phyloP scores from a whole-genome alignment of 2,888 invertebrate species.

The Mythimna albipuncta region DNA sequence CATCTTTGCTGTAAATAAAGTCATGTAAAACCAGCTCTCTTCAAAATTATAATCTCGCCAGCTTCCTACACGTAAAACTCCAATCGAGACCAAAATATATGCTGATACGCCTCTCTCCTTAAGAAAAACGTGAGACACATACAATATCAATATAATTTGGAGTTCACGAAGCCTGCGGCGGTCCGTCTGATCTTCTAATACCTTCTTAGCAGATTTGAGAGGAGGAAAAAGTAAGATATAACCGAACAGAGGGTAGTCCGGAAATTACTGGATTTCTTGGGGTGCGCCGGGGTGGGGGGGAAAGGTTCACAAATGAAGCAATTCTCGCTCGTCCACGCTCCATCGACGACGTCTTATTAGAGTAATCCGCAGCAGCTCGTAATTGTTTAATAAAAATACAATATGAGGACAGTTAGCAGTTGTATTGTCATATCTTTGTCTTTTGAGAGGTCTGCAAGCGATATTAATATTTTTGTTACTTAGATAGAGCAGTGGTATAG shows the following conservation, averaged over 20 bases:
- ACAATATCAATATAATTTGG: slow-evolving; percentile 66
- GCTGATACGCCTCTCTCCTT: slow-evolving; percentile 47
- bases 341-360: slow-evolving; percentile 62
- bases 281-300: slow-evolving; percentile 26
- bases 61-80: slow-evolving; percentile 37
- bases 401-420: slow-evolving; percentile 42
- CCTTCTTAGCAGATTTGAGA: slow-evolving; percentile 62
- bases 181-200: slow-evolving; percentile 66
- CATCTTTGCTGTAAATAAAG: background rate
- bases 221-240: slow-evolving; percentile 63
- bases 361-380: slow-evolving; percentile 57
- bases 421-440: slow-evolving; percentile 4
- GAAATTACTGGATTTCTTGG: slow-evolving; percentile 65
- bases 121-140: slow-evolving; percentile 61
- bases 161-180: slow-evolving; percentile 57
- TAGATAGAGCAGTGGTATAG: no score
- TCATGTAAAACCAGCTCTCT: background rate
- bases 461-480: slow-evolving; percentile 14
- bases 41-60: slow-evolving; percentile 14
- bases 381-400: slow-evolving; percentile 60
- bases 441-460: background rate
- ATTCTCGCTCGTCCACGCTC: slow-evolving; percentile 62
- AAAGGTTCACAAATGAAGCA: slow-evolving; percentile 64
- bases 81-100: slow-evolving; percentile 46
- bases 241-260: slow-evolving; percentile 62